phyloP scores from a whole-genome alignment of 2,113 vertebrate genomes.

The Colistium nudipinnis region DNA sequence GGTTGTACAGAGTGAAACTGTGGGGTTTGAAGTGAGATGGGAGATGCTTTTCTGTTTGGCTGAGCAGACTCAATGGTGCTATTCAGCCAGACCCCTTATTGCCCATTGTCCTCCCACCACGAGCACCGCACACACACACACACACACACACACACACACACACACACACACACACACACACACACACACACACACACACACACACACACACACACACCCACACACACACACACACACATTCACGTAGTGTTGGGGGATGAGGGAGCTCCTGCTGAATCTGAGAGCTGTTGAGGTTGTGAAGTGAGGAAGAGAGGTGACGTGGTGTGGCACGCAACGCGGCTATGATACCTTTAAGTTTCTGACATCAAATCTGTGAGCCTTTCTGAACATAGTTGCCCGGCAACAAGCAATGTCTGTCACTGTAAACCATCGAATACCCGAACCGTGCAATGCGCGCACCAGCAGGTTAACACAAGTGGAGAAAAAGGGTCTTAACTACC shows the following conservation, averaged over 20 bases:
- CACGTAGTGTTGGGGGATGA: slow-evolving; percentile 34
- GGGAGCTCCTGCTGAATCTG: slow-evolving; percentile 42
- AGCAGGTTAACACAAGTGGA: too few relatives aligned
- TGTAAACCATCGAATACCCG: background rate
- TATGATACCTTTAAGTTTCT: too few relatives aligned
- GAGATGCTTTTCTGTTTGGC: slow-evolving; percentile 86
- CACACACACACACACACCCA: slow-evolving; percentile 42
- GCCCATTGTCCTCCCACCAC: slow-evolving; percentile 77
- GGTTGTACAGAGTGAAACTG: slow-evolving; percentile 80
- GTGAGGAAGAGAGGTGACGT: slow-evolving; percentile 21
- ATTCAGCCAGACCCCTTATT: slow-evolving; percentile 79
- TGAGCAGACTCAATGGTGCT: slow-evolving; percentile 82
- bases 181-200: slow-evolving; percentile 23
- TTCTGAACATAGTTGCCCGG: background rate
- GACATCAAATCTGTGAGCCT: background rate
- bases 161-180: slow-evolving; percentile 27
- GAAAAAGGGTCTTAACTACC: background rate
- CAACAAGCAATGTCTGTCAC: background rate
- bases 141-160: slow-evolving; percentile 33
- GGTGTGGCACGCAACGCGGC: too few relatives aligned
- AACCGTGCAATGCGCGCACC: too few relatives aligned
- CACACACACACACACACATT: slow-evolving; percentile 36
- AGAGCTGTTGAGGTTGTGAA: slow-evolving; percentile 21
- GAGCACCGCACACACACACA: slow-evolving; percentile 44
- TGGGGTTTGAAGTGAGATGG: slow-evolving; percentile 83